Percentiles rank a stretch among this genome's conserved stretches.
Evolutionary conservation across 2,797 vertebrate genomes (phyloP).

Genomic region (Scleropages formosus): DNA sequence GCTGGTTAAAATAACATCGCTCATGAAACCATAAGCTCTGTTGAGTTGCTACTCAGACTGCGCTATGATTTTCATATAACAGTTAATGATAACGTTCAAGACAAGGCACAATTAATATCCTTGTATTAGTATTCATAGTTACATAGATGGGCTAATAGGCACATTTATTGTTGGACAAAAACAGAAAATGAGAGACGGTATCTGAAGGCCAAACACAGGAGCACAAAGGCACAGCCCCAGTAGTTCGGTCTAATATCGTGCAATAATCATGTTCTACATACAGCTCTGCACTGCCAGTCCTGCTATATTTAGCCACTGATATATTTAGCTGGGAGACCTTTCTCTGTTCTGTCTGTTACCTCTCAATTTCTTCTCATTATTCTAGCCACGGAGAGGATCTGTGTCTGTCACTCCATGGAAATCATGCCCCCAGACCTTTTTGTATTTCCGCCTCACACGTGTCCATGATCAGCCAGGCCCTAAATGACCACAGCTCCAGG

Average conservation of each 20-base stretch:
- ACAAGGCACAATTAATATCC: not conserved
- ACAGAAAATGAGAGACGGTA: not conserved
- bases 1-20: not conserved
- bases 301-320: not conserved
- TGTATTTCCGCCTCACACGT: slow-evolving; percentile 17
- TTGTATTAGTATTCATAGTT: not conserved
- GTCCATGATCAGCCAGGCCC: slow-evolving; percentile 31
- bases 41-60: not conserved
- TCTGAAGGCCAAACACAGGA: slow-evolving; percentile 9
- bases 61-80: not conserved
- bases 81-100: not conserved
- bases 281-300: not conserved
- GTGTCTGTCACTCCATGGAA: slow-evolving; percentile 37
- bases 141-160: not conserved
- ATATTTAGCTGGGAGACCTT: not conserved
- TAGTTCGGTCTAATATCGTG: not conserved
- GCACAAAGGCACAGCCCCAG: not conserved
- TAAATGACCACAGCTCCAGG: slow-evolving; percentile 36
- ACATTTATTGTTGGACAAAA: not conserved
- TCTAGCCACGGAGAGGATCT: slow-evolving; percentile 35
- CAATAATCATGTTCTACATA: slow-evolving; percentile 4
- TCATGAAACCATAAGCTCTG: not conserved
- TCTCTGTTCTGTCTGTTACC: slow-evolving; percentile 32
- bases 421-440: slow-evolving; percentile 31
- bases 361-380: slow-evolving; percentile 38